These are phyloP conservation scores for Dendrolimus houi DNA, from an alignment of 2,888 invertebrate species.

Conservation along the genomic window DNA sequence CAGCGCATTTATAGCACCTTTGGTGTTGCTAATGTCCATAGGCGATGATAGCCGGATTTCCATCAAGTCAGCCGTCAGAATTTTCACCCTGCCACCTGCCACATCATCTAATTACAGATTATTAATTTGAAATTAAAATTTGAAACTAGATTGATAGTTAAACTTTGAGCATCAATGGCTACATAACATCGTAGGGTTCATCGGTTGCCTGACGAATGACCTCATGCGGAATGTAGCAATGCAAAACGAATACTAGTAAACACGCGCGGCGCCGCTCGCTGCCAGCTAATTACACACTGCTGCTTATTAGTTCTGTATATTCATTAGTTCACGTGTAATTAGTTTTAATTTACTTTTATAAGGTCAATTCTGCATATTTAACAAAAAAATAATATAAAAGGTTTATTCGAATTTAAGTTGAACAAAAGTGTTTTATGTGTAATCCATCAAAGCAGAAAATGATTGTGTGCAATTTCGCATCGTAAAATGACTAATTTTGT, in stretches of 20 bases:
- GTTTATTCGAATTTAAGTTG: no score
- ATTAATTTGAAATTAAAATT: neutral
- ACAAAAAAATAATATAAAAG: no score
- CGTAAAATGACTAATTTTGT: conserved; percentile 31
- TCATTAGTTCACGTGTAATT: conserved; percentile 1
- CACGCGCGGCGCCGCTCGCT: neutral
- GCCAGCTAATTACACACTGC: neutral
- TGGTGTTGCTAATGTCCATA: no score
- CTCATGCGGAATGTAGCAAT: neutral
- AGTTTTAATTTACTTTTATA: neutral
- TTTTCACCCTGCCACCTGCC: neutral
- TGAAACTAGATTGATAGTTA: neutral
- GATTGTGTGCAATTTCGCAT: conserved; percentile 25
- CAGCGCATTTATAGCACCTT: no score
- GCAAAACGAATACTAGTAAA: neutral
- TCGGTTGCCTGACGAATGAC: neutral
- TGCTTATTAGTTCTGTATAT: neutral
- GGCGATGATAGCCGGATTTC: no score
- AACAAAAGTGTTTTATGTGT: neutral
- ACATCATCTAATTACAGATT: neutral
- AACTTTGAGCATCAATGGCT: neutral
- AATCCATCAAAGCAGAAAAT: neutral
- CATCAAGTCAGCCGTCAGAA: no score
- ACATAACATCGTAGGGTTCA: neutral
- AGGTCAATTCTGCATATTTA: neutral